Conservation (phyloP, 2,797 vertebrate genomes). For the Glossophaga mutica region DNA sequence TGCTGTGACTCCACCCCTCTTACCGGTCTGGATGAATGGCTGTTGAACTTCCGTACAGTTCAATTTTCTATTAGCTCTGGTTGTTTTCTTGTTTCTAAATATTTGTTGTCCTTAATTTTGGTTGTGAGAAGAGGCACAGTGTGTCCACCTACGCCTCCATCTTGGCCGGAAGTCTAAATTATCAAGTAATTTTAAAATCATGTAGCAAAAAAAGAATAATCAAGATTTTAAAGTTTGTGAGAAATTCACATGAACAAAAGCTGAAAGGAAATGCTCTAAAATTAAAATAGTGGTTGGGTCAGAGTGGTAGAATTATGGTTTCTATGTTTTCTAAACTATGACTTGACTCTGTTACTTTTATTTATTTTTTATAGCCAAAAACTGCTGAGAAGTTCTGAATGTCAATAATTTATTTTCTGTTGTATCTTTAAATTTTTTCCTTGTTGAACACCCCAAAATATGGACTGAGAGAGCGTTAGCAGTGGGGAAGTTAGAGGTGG, state of each 20-base stretch:
- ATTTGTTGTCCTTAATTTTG: no score
- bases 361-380: background rate
- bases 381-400: background rate
- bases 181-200: background rate
- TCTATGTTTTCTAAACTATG: conserved; percentile 35
- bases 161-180: background rate
- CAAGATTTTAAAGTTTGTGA: conserved; percentile 8
- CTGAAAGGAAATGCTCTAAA: conserved; percentile 41
- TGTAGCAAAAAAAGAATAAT: background rate
- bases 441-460: background rate
- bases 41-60: no score
- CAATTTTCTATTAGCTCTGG: no score
- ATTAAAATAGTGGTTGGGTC: conserved; percentile 17
- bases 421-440: background rate
- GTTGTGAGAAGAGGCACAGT: no score
- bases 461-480: background rate
- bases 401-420: background rate
- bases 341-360: conserved; percentile 6
- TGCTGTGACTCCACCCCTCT: no score
- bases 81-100: no score
- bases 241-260: background rate
- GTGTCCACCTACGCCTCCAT: no score
- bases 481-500: background rate
- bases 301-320: conserved; percentile 11
- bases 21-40: no score